Evolutionary conservation across 1,140 invertebrate species (phyloP), one percentile per base, ranked within the genome.

Genomic region (Drosophila nasuta): DNA sequence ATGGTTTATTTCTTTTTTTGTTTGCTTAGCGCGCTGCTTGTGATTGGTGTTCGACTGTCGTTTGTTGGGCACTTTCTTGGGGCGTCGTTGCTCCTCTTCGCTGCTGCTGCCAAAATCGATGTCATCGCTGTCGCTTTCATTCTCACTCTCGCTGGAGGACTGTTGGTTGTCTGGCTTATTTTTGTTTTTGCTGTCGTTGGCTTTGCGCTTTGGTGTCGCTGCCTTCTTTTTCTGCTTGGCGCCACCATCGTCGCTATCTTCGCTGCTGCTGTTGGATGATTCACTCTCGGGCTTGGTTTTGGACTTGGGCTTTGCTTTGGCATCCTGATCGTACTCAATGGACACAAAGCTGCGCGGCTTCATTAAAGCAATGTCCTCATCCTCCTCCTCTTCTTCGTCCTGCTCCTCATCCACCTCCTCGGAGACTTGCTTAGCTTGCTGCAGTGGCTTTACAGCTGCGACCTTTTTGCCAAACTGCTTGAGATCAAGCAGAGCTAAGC

Each of bases 401-500:
- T 25, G 20, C 3, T 69, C 35, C n/a, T 43, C 41, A 13, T 43
- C 41, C 3, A 1, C 41, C 41, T 43, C n/a, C n/a, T 43, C 41
- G 0, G 41, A 5, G 41, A 43, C 7, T 11, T n/a, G 2, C 3
- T 43, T 43, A 13, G 5, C 3, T 43, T 11, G 41, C 41, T 43
- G n/a, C 35, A 10, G 35, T 10, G 7, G 35, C 35, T 8, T 33
- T 1, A 38, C 35, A 43, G 38, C 38, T 13, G 65, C 33, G 13
- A 25, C 25, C 33, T 2, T 25, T 28, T 72, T 59, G 4, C 30
- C 77, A 58, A 81, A 87, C 56, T 89, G 76, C 3, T 78, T 59
- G 1, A 88, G 64, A 52, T 92, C 75, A 13, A 93, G 67, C 52
- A 95, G 82, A 69, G 93, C 91, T 15, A 95, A 71, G 81, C 94